phyloP scores from a whole-genome alignment of 2,888 invertebrate species.

The Parasteatoda lunata region DNA sequence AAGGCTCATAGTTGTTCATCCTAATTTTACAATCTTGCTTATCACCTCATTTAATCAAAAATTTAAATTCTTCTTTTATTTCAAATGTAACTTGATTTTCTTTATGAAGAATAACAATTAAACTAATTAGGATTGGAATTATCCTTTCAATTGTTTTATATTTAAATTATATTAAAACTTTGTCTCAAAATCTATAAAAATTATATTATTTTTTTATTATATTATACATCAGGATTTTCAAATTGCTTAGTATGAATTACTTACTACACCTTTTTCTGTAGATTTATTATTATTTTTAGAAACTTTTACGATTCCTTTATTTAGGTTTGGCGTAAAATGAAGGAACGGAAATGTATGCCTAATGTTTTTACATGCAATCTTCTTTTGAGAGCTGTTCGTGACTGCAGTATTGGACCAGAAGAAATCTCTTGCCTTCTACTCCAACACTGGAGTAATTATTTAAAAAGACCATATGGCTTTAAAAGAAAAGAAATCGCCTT shows the following conservation, averaged over 20 bases:
- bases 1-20: too few species aligned
- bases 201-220: not conserved
- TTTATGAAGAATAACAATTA: too few species aligned
- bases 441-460: slow-evolving; percentile 72
- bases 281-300: too few species aligned
- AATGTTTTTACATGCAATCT: slow-evolving; percentile 86
- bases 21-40: too few species aligned
- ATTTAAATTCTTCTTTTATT: too few species aligned
- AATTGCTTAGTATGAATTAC: not conserved
- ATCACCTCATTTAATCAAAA: too few species aligned
- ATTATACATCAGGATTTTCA: not conserved
- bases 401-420: slow-evolving; percentile 85
- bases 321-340: slow-evolving; percentile 88
- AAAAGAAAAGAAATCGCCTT: slow-evolving; percentile 9
- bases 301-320: not conserved
- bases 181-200: not conserved
- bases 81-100: too few species aligned
- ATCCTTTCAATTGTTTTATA: too few species aligned
- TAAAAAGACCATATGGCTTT: slow-evolving; percentile 58
- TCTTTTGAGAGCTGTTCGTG: slow-evolving; percentile 84
- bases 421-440: slow-evolving; percentile 72
- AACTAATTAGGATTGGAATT: too few species aligned
- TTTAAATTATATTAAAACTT: too few species aligned
- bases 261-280: too few species aligned
- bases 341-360: slow-evolving; percentile 80